Conservation (phyloP, 64 coral and sea anemone species). For the Stichodactyla mertensii region DNA sequence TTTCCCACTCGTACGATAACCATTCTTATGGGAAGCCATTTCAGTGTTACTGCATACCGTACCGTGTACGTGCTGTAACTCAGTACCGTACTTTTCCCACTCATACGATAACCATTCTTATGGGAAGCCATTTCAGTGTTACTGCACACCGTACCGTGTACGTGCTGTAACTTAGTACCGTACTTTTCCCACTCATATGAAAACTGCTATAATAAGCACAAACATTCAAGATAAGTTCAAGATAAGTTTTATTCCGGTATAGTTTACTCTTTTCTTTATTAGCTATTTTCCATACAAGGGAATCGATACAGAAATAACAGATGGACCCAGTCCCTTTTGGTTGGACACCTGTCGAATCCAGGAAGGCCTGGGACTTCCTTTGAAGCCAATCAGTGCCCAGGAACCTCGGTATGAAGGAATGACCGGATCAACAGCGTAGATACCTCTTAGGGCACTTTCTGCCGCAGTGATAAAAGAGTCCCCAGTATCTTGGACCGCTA, state of each 20-base stretch:
- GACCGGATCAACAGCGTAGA: background rate
- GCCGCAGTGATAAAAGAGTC: background rate
- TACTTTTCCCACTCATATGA: too few relatives aligned
- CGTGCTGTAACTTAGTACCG: too few relatives aligned
- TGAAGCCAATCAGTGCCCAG: slow-evolving; percentile 34
- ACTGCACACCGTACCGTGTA: too few relatives aligned
- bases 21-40: too few relatives aligned
- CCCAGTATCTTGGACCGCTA: slow-evolving; percentile 16
- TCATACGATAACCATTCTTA: too few relatives aligned
- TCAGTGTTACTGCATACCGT: too few relatives aligned
- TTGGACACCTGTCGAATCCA: slow-evolving; percentile 17
- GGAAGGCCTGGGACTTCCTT: slow-evolving; percentile 24
- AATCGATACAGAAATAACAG: background rate
- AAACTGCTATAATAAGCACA: too few relatives aligned
- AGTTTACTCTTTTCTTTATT: background rate
- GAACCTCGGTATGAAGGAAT: slow-evolving; percentile 23
- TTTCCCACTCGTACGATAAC: too few relatives aligned
- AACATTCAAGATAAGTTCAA: too few relatives aligned
- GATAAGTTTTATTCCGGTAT: background rate
- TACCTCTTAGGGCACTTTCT: slow-evolving; percentile 1
- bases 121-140: too few relatives aligned
- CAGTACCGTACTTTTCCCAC: too few relatives aligned
- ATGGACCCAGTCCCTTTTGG: background rate
- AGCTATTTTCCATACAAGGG: slow-evolving; percentile 9
- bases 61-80: too few relatives aligned